Evolutionary conservation across 2,797 vertebrate genomes (phyloP), one percentile per base, ranked within the genome.

Genomic region (Phrynocephalus forsythii): DNA sequence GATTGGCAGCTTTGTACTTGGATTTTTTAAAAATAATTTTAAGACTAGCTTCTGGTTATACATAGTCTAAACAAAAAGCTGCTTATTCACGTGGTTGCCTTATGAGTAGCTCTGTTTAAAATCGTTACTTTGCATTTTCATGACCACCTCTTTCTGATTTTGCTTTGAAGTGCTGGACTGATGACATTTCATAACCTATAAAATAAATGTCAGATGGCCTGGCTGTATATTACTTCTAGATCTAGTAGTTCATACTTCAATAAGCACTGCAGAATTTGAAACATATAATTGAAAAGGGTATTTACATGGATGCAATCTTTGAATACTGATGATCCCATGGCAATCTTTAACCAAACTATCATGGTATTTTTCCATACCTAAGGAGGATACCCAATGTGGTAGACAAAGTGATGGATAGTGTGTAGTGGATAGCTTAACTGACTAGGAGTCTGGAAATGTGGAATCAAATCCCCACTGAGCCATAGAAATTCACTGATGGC

Each of bases 181-280:
- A 79, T 86, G 50, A 86, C 87, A 91, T 94, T 93, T 90, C 87
- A 44, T 20, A 16, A 93, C 89, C 89, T 91, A 84, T 56, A 60
- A 86, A 75, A 89, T 85, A 94, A 94, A 92, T 84, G 60, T 91
- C 88, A 89, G 90, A 87, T 82, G 44, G 30, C 77, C 22, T 22
- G 22, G 84, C 88, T 86, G 50, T 33, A 52, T 73, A 79, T 78
- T 69, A 88, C 30, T 88, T 87, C 56, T 90, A 9, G 24, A 86
- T 52, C 73, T 73, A 92, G 78, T 44, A 91, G 33, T 63, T 66
- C 33, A 66, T 66, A 22, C 13, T n/a, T 68, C 87, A 90, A 93
- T 87, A 67, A 91, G 84, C 67, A 77, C 67, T 56, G 88, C 83
- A 81, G 86, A 89, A 90, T 92, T 94, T 92, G 66, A 88, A 86